Base-by-base conservation (phyloP, 23 tunicate genomes). In the Corella eumyota region DNA sequence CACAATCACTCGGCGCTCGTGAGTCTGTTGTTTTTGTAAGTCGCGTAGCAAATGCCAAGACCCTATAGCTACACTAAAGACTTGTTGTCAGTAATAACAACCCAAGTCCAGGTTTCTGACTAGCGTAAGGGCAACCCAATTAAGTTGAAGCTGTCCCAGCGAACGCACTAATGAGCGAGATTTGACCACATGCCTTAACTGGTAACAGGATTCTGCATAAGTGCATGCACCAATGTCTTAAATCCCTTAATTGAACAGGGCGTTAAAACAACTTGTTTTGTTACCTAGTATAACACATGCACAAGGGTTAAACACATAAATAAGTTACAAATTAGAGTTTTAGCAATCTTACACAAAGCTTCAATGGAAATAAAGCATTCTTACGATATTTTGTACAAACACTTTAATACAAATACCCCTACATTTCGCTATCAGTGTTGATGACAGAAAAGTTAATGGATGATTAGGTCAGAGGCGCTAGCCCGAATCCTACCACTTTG, bases 11-110 rank as follows among this genome's bases (percentile, higher is more conserved):
- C 30, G 49, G 28, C 73, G 36, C 82, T 75, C 82, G 82, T 58
- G 82, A 40, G 67, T 29, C 58, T 75, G 82, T 75, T 75, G 82
- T 66, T 75, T 75, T 75, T 75, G 82, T 61, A 22, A 21, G 48
- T 58, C 58, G 73, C 66, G 33, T 35, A n/a, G 25, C 3, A 20
- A 2, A 3, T 30, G 28, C 25, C 38, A 50, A 61, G 50, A 61
- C 50, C 27, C 25, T 29, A 61, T 5, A 36, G 38, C 63, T 30
- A 50, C 29, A 61, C 38, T 61, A n/a, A n/a, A n/a, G n/a, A n/a
- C n/a, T n/a, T n/a, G n/a, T n/a, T n/a, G n/a, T n/a, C n/a, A n/a
- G n/a, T n/a, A 36, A 26, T 33, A 20, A 36, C 38, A 4, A 24
- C 6, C n/a, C n/a, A n/a, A n/a, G n/a, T n/a, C n/a, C n/a, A n/a